phyloP scores from a whole-genome alignment of 1,140 invertebrate genomes.

The Drosophila nigrodunni region DNA sequence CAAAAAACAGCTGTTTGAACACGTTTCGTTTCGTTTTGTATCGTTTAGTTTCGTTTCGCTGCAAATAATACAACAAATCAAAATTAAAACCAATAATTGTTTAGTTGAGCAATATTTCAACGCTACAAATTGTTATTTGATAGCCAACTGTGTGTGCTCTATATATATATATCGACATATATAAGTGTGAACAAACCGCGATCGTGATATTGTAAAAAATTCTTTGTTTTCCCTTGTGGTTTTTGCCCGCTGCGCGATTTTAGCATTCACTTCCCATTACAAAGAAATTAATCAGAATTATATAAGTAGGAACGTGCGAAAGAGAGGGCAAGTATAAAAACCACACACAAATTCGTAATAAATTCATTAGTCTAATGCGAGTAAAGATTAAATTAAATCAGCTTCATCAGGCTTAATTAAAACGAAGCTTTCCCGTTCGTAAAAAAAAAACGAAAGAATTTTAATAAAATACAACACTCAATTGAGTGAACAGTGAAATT shows the following conservation, averaged over 20 bases:
- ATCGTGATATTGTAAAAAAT: conserved; percentile 11
- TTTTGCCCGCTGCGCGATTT: conserved; percentile 14
- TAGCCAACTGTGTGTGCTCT: conserved; percentile 1
- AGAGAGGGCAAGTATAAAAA: not conserved
- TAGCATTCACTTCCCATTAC: not conserved
- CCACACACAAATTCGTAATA: conserved; percentile 49
- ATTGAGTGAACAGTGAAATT: conserved; percentile 62
- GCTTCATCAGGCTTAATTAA: conserved; percentile 80
- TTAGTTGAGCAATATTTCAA: conserved; percentile 16
- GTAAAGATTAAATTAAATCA: conserved; percentile 81
- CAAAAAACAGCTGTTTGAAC: conserved; percentile 57
- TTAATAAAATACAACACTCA: conserved; percentile 50
- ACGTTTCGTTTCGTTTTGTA: conserved; percentile 53
- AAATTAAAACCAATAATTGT: conserved; percentile 40
- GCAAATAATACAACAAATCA: conserved; percentile 10
- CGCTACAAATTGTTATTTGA: conserved; percentile 14
- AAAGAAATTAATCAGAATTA: conserved; percentile 6
- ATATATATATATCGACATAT: conserved; percentile 9
- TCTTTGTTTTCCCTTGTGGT: conserved; percentile 4
- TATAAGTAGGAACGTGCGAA: not conserved
- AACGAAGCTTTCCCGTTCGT: conserved; percentile 76
- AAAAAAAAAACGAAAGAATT: conserved; percentile 11
- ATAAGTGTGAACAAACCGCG: not conserved
- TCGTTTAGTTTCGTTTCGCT: conserved; percentile 50
- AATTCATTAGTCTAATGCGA: conserved; percentile 76